These are phyloP conservation scores for Eubasilissa splendida DNA, from an alignment of 2,888 invertebrate species.

Conservation along the genomic window DNA sequence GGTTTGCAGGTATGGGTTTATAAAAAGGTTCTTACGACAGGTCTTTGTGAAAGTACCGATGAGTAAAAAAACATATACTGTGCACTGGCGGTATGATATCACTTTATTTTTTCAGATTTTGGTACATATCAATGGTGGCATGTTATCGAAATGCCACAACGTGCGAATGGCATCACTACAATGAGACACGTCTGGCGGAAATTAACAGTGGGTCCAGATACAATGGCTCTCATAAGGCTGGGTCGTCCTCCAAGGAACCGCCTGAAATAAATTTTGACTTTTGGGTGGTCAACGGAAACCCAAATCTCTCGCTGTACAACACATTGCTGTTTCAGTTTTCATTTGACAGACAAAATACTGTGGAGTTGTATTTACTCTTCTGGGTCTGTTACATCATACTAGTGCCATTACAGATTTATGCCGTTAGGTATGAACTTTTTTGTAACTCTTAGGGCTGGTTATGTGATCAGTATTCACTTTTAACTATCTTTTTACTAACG, in stretches of 20 bases:
- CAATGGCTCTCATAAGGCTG: conserved; percentile 49
- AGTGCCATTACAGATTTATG: conserved; percentile 92
- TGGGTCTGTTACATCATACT: conserved; percentile 89
- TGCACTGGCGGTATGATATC: not conserved
- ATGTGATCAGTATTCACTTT: not conserved
- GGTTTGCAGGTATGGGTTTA: no score
- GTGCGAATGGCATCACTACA: conserved; percentile 89
- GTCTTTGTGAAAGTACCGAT: no score
- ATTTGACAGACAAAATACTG: conserved; percentile 93
- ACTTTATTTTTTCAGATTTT: conserved; percentile 78
- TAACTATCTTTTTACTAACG: no score
- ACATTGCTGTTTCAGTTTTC: conserved; percentile 96
- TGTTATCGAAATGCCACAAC: conserved; percentile 87
- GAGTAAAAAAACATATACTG: no score
- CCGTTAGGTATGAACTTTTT: conserved; percentile 73
- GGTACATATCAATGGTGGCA: conserved; percentile 96
- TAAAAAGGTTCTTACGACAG: no score
- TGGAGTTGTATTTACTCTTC: conserved; percentile 92
- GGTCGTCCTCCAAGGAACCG: conserved; percentile 51
- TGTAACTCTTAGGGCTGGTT: not conserved
- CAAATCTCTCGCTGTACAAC: conserved; percentile 88
- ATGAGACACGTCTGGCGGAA: conserved; percentile 65
- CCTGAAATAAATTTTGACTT: conserved; percentile 86
- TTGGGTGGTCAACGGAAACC: conserved; percentile 97
- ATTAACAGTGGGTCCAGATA: conserved; percentile 32